These are phyloP conservation scores for Encarsia formosa DNA, from an alignment of 2,888 invertebrate genomes.

Conservation along the genomic window DNA sequence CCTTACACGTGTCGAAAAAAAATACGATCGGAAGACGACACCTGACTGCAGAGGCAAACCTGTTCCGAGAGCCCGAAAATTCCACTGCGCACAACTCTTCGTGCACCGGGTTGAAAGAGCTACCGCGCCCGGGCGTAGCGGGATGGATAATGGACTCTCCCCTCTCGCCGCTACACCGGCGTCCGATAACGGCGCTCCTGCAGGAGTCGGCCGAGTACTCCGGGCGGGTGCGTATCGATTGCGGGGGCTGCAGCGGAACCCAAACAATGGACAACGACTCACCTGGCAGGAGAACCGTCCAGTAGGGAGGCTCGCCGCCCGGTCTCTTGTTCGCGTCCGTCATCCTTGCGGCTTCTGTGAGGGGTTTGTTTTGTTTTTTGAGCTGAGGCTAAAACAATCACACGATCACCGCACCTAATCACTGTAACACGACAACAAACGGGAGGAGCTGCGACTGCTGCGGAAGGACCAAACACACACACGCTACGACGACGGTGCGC, in stretches of 20 bases:
- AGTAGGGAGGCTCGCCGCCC: constrained; percentile 15
- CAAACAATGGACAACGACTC: constrained; percentile 1
- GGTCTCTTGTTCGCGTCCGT: constrained; percentile 10
- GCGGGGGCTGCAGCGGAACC: not conserved
- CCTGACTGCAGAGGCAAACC: too few relatives aligned
- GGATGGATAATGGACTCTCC: constrained; percentile 27
- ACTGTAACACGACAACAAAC: too few relatives aligned
- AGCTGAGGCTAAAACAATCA: not conserved
- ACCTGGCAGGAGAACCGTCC: constrained; percentile 23
- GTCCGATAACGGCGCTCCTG: constrained; percentile 1
- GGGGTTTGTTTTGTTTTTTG: not conserved
- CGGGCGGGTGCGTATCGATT: not conserved
- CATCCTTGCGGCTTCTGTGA: constrained; percentile 2
- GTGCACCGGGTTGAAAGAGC: not conserved
- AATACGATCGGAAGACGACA: too few relatives aligned
- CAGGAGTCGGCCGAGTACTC: not conserved
- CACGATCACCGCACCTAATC: not conserved
- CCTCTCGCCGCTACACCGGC: not conserved
- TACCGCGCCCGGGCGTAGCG: too few relatives aligned
- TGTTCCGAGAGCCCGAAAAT: too few relatives aligned
- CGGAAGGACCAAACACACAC: not conserved
- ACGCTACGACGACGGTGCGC: not conserved
- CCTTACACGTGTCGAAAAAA: too few relatives aligned
- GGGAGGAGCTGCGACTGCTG: too few relatives aligned
- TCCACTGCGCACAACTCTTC: too few relatives aligned